These are phyloP conservation scores for Hybos culiciformis DNA, from an alignment of 2,888 invertebrate genomes.

Conservation along the genomic window DNA sequence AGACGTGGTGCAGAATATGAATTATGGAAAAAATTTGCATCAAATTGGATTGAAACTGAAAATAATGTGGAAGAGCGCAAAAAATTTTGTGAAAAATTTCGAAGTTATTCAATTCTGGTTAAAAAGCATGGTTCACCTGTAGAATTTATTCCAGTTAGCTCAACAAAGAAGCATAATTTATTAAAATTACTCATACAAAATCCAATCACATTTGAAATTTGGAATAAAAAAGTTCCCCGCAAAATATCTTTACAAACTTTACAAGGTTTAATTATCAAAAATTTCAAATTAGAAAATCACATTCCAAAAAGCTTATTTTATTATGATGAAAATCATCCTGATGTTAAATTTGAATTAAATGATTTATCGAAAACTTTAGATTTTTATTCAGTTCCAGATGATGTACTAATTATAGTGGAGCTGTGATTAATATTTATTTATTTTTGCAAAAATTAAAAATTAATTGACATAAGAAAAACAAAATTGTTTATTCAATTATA, in stretches of 20 bases:
- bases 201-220: conserved; percentile 35
- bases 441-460: too few species aligned
- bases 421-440: too few species aligned
- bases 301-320: conserved; percentile 34
- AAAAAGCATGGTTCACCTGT: conserved; percentile 70
- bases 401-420: conserved; percentile 62
- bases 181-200: conserved; percentile 46
- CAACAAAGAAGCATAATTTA: conserved; percentile 53
- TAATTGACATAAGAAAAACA: too few species aligned
- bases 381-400: conserved; percentile 72
- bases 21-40: conserved; percentile 70
- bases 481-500: too few species aligned
- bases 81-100: conserved; percentile 54
- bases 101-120: conserved; percentile 59
- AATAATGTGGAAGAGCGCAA: conserved; percentile 35
- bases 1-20: conserved; percentile 82
- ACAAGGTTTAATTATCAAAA: conserved; percentile 61
- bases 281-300: conserved; percentile 43
- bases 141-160: conserved; percentile 49
- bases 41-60: conserved; percentile 52
- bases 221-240: conserved; percentile 57
- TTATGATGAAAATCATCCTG: conserved; percentile 43
- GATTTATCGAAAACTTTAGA: conserved; percentile 70
- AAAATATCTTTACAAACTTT: conserved; percentile 74
- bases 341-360: conserved; percentile 60